These are phyloP conservation scores for Enteromius radiatus DNA, from an alignment of 2,797 vertebrate species.

Conservation along the genomic window DNA sequence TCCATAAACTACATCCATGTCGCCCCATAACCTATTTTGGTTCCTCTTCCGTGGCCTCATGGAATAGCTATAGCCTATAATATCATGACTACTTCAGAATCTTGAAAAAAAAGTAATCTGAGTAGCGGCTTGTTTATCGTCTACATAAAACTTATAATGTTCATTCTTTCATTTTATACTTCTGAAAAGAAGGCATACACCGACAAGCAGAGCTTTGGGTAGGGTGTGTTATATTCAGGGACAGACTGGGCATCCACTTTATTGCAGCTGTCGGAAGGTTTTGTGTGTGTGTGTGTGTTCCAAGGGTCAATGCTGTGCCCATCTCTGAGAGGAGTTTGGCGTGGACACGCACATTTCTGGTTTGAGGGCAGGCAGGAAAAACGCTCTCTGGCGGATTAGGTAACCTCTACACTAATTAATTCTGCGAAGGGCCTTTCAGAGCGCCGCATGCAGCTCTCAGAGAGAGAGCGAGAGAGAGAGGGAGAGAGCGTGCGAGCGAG, in stretches of 20 bases:
- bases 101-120: neutral
- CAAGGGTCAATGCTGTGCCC: slow-evolving; percentile 32
- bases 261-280: slow-evolving; percentile 40
- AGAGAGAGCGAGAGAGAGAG: slow-evolving; percentile 26
- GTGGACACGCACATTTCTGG: slow-evolving; percentile 56
- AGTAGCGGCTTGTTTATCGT: neutral
- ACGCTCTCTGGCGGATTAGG: slow-evolving; percentile 64
- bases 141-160: neutral
- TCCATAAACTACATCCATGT: neutral
- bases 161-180: neutral
- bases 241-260: slow-evolving; percentile 50
- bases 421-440: slow-evolving; percentile 64
- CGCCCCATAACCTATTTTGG: neutral
- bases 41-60: neutral
- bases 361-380: slow-evolving; percentile 59
- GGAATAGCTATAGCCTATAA: too few relatives aligned
- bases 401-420: slow-evolving; percentile 69
- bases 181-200: neutral
- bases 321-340: slow-evolving; percentile 47
- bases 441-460: slow-evolving; percentile 49
- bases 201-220: slow-evolving; percentile 35
- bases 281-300: slow-evolving; percentile 19
- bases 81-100: neutral
- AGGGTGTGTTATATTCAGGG: slow-evolving; percentile 38
- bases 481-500: slow-evolving; percentile 31